phyloP scores from a whole-genome alignment of 2,888 invertebrate species.

The Watsonalla cultraria region DNA sequence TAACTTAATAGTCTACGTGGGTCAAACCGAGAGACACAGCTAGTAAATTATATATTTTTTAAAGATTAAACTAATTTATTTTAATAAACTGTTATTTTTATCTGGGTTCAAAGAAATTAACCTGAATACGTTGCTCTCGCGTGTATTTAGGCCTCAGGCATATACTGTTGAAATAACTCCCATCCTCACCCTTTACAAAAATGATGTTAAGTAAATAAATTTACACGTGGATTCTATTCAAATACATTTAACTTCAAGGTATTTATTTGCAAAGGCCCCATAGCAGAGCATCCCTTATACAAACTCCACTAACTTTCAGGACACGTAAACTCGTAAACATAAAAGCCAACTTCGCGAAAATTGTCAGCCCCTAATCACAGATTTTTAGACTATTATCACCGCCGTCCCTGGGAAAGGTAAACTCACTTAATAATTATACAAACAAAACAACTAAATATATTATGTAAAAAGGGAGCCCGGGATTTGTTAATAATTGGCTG shows the following conservation, averaged over 20 bases:
- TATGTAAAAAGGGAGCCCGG: conserved; percentile 14
- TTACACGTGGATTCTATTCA: neutral
- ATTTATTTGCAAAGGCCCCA: conserved; percentile 6
- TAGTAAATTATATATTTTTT: no score
- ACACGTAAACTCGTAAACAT: conserved; percentile 57
- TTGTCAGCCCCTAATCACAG: conserved; percentile 49
- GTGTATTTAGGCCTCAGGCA: no score
- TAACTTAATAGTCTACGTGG: no score
- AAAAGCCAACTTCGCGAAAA: conserved; percentile 48
- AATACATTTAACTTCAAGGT: conserved; percentile 3
- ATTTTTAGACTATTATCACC: conserved; percentile 39
- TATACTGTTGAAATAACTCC: no score
- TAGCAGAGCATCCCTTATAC: conserved; percentile 10
- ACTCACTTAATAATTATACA: conserved; percentile 30
- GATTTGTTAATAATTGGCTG: conserved; percentile 18
- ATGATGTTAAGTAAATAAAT: neutral
- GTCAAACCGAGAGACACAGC: no score
- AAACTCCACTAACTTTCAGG: conserved; percentile 34
- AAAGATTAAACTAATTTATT: no score
- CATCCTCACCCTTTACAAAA: no score
- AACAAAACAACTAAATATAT: conserved; percentile 19
- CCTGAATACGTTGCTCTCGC: no score
- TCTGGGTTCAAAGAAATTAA: no score
- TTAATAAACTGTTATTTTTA: no score
- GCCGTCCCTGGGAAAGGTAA: conserved; percentile 31